Evolutionary conservation across 2,888 invertebrate genomes (phyloP).

Genomic region (Drosophila nr. perissopoda): DNA sequence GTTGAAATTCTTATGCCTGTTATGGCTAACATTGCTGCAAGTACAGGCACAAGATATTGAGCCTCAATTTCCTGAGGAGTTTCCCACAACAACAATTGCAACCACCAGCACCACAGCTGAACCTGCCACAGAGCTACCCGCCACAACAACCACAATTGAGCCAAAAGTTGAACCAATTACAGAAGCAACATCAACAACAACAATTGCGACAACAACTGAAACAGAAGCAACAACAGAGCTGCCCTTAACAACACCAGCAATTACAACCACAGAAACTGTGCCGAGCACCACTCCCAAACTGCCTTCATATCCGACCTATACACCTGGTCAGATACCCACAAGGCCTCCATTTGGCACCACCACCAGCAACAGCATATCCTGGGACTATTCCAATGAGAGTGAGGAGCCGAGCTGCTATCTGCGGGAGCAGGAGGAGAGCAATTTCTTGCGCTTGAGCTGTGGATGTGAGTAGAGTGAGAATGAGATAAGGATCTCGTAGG

Average conservation of each 20-base stretch:
- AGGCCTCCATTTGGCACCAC: background rate
- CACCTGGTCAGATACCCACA: conserved; percentile 3
- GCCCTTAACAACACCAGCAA: background rate
- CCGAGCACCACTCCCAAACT: conserved; percentile 8
- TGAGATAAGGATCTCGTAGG: background rate
- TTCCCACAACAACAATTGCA: conserved; percentile 28
- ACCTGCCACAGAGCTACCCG: conserved; percentile 1
- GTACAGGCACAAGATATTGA: conserved; percentile 65
- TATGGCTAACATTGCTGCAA: conserved; percentile 36
- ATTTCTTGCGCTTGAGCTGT: conserved; percentile 41
- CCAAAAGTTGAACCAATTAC: background rate
- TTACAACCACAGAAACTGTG: background rate
- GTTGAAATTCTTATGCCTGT: conserved; percentile 18
- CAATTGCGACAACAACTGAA: conserved; percentile 14
- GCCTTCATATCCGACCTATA: conserved; percentile 19
- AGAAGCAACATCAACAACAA: conserved; percentile 7
- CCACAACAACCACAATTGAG: conserved; percentile 23
- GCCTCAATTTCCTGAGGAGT: conserved; percentile 68
- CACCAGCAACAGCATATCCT: background rate
- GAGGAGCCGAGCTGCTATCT: conserved; percentile 60
- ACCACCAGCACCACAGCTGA: conserved; percentile 24
- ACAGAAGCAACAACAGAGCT: background rate
- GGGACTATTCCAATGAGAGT: conserved; percentile 11
- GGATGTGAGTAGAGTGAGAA: conserved; percentile 54
- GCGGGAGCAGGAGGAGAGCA: conserved; percentile 56